Percentiles rank a stretch among this genome's conserved stretches.
These are phyloP conservation scores for Bombus fervidus DNA, from an alignment of 1,140 invertebrate genomes.

Conservation along the genomic window DNA sequence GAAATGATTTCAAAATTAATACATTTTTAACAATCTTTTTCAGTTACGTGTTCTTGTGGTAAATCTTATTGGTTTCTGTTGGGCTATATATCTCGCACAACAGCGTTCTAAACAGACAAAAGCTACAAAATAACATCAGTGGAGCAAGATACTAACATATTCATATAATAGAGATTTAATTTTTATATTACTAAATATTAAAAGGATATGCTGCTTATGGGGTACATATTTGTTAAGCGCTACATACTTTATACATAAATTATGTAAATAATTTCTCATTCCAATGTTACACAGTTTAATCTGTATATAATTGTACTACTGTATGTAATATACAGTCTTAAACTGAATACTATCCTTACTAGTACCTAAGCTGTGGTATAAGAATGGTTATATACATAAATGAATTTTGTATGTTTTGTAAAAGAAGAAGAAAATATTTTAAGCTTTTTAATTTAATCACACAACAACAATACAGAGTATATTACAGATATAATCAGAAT, in stretches of 20 bases:
- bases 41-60: slow-evolving; percentile 86
- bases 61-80: slow-evolving; percentile 87
- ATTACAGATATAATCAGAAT: slow-evolving; percentile 80
- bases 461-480: slow-evolving; percentile 82
- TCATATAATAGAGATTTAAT: not conserved
- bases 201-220: not conserved
- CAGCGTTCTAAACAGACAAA: slow-evolving; percentile 75
- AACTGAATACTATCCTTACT: not conserved
- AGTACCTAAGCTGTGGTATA: not conserved
- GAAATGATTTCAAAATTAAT: slow-evolving; percentile 15
- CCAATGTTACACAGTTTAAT: not conserved
- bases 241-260: slow-evolving; percentile 4
- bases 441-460: slow-evolving; percentile 80
- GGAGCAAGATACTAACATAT: not conserved
- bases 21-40: slow-evolving; percentile 69
- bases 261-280: slow-evolving; percentile 42
- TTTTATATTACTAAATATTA: not conserved
- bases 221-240: not conserved
- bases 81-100: slow-evolving; percentile 87
- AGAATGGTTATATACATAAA: slow-evolving; percentile 4
- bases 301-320: not conserved
- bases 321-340: not conserved
- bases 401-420: slow-evolving; percentile 25
- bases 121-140: slow-evolving; percentile 32
- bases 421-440: not conserved